Base-by-base conservation (phyloP, 2,113 vertebrate species). In the Brachyhypopomus occidentalis region DNA sequence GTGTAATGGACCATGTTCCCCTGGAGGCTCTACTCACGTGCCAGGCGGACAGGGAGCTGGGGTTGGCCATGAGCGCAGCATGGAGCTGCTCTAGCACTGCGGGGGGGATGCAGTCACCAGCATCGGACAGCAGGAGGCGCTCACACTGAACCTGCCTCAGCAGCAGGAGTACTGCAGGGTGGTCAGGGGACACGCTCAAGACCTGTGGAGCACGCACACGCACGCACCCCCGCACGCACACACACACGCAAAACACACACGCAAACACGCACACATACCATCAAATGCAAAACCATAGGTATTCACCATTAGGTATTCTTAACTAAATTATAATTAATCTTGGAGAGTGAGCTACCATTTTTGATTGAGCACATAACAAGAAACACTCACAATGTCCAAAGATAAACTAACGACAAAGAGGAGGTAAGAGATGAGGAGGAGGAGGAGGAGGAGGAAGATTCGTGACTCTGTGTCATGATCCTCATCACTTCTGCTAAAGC, bases 91-190 rank as follows among this genome's bases (percentile, higher is more conserved):
- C 93, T 71, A 98, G 87, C 5, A 96, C 86, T 0, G 87, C 73
- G 17, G 94, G 93, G 71, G 96, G 92, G 80, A 98, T 94, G 38
- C 91, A 83, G 83, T 90, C 91, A 41, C 88, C 91, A 20, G 89
- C 86, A 16, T 82, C 89, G 45, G 92, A 90, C 75, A 93, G 81
- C 38, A 98, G 85, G 69, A 98, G 94, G 73, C 93, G 90, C 87
- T 95, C 95, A 88, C 94, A 97, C 76, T 98, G 96, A 85, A 98
- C 91, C 93, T 97, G 97, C 72, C 94, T 95, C 83, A 98, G 87
- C 52, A 95, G 92, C 80, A 98, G 85, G 82, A 95, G 90, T 64
- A 97, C 87, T 67, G 88, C 88, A 16, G 97, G 94, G 70, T 97
- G 93, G 5, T 97, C 95, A 45, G 96, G 94, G 27, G 92, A 92